Evolutionary conservation across 1,140 invertebrate species (phyloP).

Genomic region (Drosophila biarmipes): DNA sequence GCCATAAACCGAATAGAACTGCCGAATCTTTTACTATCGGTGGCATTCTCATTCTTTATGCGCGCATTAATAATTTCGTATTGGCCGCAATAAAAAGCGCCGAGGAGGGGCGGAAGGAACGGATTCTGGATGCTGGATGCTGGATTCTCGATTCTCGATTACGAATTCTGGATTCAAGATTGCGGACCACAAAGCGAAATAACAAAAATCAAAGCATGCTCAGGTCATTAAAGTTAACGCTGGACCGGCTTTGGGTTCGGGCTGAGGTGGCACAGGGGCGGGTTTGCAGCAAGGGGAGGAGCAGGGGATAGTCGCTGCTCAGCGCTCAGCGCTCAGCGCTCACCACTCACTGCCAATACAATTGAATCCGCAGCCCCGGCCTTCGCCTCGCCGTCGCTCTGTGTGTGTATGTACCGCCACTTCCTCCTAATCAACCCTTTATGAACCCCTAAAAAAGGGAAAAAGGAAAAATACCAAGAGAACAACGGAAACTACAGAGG

Average conservation of each 20-base stretch:
- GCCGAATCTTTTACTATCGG: slow-evolving; percentile 43
- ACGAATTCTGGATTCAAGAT: slow-evolving; percentile 3
- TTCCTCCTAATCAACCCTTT: slow-evolving; percentile 76
- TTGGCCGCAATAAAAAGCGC: slow-evolving; percentile 68
- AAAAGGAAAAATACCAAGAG: slow-evolving; percentile 27
- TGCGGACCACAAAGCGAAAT: slow-evolving; percentile 57
- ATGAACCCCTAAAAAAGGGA: slow-evolving; percentile 69
- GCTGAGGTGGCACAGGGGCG: background rate
- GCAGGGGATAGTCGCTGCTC: slow-evolving; percentile 30
- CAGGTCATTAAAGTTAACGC: slow-evolving; percentile 70
- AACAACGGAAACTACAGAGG: slow-evolving; percentile 20
- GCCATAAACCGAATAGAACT: slow-evolving; percentile 55
- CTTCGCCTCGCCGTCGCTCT: background rate
- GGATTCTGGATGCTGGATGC: background rate
- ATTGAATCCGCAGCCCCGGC: slow-evolving; percentile 19
- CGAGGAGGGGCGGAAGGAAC: background rate
- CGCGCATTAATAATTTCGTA: slow-evolving; percentile 73
- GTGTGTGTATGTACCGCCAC: slow-evolving; percentile 28
- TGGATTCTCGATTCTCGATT: background rate
- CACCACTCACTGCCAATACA: slow-evolving; percentile 41
- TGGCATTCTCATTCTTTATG: slow-evolving; percentile 35
- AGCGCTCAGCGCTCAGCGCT: no score
- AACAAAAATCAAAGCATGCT: slow-evolving; percentile 77
- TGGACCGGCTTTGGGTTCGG: slow-evolving; percentile 1
- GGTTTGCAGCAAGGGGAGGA: background rate